Base-by-base conservation (phyloP, 2,113 vertebrate species). In the Fulica atra region DNA sequence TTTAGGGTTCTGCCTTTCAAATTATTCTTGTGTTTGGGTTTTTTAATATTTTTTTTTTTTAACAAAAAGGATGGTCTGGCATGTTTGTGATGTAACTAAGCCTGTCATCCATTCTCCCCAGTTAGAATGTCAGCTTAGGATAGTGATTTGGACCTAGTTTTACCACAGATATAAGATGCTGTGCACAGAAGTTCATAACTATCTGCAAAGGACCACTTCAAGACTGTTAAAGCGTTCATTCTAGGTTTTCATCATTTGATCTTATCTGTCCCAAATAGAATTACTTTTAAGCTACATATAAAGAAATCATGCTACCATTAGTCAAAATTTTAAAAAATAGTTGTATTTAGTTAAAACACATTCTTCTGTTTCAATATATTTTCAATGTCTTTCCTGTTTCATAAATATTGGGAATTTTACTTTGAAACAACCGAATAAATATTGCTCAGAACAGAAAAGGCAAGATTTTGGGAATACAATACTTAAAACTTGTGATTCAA, bases 201-300 rank as follows among this genome's bases (percentile, higher is more conserved):
- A 1, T 0, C 0, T 68, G 18, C 28, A 11, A 42, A 1, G 26
- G 35, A 23, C 29, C 38, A 12, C 24, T 61, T 50, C 29, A 86
- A 13, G n/a, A 50, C 13, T 33, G 7, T 17, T 42, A 42, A 51
- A 36, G 38, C 2, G 46, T 66, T 65, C 4, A 7, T 69, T 31
- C 24, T 70, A 51, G 11, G 5, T 65, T 88, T 71, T 57, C 13
- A 28, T 44, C 12, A 70, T 68, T 48, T 93, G 29, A 77, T 15
- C 7, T 81, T 78, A 35, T 24, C 8, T 48, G 5, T 71, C 28
- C 13, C 18, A 74, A 94, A 76, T 59, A 66, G 76, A 96, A 57
- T 14, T 42, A 6, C 6, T 68, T 79, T 31, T 29, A 63, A 92
- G 57, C 2, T 78, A 70, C 17, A 31, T 31, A 9, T 11, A 53